These are phyloP conservation scores for Stomatorhinus walkeri DNA, from an alignment of 2,797 vertebrate genomes.

Conservation along the genomic window DNA sequence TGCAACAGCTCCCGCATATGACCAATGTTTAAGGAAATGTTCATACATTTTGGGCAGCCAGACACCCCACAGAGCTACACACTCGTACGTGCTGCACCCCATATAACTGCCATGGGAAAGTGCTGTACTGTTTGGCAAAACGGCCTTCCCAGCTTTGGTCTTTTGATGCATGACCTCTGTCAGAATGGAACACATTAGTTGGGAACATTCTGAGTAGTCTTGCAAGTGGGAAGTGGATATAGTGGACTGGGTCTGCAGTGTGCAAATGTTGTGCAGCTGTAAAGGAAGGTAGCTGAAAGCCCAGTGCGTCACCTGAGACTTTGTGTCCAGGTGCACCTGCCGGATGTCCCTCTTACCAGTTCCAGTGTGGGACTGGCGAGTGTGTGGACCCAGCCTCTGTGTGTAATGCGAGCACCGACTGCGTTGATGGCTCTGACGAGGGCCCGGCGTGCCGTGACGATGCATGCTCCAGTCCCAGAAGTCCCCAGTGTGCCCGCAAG, in stretches of 20 bases:
- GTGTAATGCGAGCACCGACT: conserved; percentile 68
- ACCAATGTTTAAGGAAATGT: background rate
- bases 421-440: conserved; percentile 73
- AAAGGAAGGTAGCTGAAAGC: background rate
- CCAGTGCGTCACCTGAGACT: background rate
- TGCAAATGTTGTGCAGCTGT: background rate
- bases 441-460: conserved; percentile 53
- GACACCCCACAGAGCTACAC: background rate
- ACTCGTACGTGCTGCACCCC: background rate
- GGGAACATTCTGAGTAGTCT: background rate
- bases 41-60: background rate
- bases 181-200: background rate
- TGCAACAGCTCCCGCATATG: background rate
- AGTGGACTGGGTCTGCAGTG: background rate
- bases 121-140: background rate
- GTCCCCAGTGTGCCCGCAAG: conserved; percentile 54
- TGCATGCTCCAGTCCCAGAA: conserved; percentile 51
- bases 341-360: conserved; percentile 61
- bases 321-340: conserved; percentile 51
- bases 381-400: conserved; percentile 63
- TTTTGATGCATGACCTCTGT: background rate
- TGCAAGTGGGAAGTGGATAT: background rate
- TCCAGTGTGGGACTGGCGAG: conserved; percentile 59
- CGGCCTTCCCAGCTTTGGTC: background rate
- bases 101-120: background rate